These are phyloP conservation scores for Ptychochromis oligacanthus DNA, from an alignment of 2,113 vertebrate genomes.

Conservation along the genomic window DNA sequence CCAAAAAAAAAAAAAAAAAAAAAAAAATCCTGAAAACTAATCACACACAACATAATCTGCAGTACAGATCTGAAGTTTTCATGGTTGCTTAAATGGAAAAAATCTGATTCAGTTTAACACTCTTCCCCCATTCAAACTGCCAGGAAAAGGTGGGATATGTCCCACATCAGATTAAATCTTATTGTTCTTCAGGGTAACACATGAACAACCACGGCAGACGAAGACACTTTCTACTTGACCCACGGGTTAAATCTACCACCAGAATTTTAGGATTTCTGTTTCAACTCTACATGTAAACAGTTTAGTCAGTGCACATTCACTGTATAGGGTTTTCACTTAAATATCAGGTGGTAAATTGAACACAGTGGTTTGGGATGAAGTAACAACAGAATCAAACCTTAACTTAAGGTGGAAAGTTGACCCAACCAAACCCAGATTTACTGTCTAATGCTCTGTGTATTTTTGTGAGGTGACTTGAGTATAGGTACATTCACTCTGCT, in stretches of 20 bases:
- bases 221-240: conserved; percentile 26
- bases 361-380: conserved; percentile 34
- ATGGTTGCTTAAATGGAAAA: conserved; percentile 45
- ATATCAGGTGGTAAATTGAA: conserved; percentile 60
- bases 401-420: conserved; percentile 23
- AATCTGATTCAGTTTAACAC: conserved; percentile 42
- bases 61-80: conserved; percentile 50
- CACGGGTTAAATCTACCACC: conserved; percentile 48
- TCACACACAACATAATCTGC: conserved; percentile 44
- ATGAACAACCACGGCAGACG: conserved; percentile 49
- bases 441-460: conserved; percentile 23
- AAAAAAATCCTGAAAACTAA: conserved; percentile 38
- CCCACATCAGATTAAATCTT: conserved; percentile 11
- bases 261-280: conserved; percentile 41
- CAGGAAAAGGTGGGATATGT: conserved; percentile 24
- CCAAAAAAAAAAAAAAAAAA: background rate
- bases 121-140: conserved; percentile 26
- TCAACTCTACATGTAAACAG: conserved; percentile 72
- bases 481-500: conserved; percentile 57
- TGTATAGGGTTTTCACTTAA: conserved; percentile 47
- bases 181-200: conserved; percentile 39
- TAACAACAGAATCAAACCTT: conserved; percentile 36
- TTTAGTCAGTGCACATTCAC: conserved; percentile 68
- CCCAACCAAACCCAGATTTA: conserved; percentile 26
- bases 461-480: conserved; percentile 30